These are phyloP conservation scores for Lacanobia oleracea DNA, from an alignment of 2,888 invertebrate genomes.

Conservation along the genomic window DNA sequence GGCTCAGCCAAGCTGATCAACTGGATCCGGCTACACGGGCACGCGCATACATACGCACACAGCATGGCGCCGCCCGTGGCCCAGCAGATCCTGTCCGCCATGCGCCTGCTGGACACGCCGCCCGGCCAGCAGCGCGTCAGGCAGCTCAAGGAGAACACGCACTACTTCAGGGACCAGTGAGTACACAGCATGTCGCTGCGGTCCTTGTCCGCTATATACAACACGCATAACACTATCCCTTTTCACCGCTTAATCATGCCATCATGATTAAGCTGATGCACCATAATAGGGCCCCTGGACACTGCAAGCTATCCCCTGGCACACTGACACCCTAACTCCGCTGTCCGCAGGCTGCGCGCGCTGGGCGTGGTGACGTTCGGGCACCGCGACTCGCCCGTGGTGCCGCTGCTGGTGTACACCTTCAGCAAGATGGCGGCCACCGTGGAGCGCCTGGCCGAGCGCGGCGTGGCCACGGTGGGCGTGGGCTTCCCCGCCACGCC, in stretches of 20 bases:
- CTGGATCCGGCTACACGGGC: constrained; percentile 94
- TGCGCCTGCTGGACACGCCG: constrained; percentile 92
- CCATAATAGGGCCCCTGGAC: too few relatives aligned
- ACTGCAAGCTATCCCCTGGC: too few relatives aligned
- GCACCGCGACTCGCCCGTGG: constrained; percentile 98
- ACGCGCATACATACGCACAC: constrained; percentile 96
- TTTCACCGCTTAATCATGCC: too few relatives aligned
- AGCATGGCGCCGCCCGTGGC: constrained; percentile 97
- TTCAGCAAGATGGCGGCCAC: constrained; percentile 98
- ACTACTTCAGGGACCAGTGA: constrained; percentile 78
- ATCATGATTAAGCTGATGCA: too few relatives aligned
- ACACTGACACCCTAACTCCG: too few relatives aligned
- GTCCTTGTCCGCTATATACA: too few relatives aligned
- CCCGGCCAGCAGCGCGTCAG: constrained; percentile 92
- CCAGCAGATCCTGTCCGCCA: constrained; percentile 97
- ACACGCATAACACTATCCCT: too few relatives aligned
- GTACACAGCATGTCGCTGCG: not conserved
- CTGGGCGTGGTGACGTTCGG: constrained; percentile 98
- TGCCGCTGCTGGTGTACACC: constrained; percentile 98
- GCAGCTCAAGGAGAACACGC: constrained; percentile 94
- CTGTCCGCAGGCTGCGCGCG: constrained; percentile 91
- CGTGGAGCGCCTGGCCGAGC: constrained; percentile 95
- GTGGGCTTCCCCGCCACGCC: constrained; percentile 99
- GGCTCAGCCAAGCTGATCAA: constrained; percentile 94
- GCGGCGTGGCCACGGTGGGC: constrained; percentile 97